Evolutionary conservation across 2,113 vertebrate genomes (phyloP).

Genomic region (Canis aureus): DNA sequence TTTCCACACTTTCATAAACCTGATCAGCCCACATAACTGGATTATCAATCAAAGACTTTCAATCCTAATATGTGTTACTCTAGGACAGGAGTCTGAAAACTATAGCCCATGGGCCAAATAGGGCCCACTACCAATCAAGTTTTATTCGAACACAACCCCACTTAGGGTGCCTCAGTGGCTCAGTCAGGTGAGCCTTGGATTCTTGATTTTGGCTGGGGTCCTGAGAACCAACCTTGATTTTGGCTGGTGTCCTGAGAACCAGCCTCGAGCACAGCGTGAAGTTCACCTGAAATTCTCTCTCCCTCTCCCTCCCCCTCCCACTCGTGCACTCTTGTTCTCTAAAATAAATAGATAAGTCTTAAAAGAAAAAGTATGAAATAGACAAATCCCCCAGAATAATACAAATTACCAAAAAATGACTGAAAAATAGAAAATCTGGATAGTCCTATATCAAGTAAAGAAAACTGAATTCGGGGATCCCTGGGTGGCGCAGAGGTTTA

Average conservation of each 20-base stretch:
- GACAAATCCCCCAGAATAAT: background rate
- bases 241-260: background rate
- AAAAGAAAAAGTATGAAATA: background rate
- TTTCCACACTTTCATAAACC: background rate
- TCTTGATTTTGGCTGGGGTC: background rate
- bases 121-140: background rate
- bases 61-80: background rate
- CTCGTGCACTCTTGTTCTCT: background rate
- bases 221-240: background rate
- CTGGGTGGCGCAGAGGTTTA: background rate
- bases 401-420: slow-evolving; percentile 32
- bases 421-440: background rate
- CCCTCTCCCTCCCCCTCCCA: background rate
- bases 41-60: background rate
- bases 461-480: background rate
- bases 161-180: background rate
- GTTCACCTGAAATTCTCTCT: background rate
- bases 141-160: background rate
- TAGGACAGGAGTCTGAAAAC: background rate
- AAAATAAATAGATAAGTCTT: background rate
- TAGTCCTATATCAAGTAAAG: background rate
- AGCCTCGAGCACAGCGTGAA: background rate
- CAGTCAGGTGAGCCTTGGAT: background rate
- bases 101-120: background rate
- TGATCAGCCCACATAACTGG: background rate